phyloP scores from a whole-genome alignment of 2,797 vertebrate species.

The Microcaecilia unicolor region DNA sequence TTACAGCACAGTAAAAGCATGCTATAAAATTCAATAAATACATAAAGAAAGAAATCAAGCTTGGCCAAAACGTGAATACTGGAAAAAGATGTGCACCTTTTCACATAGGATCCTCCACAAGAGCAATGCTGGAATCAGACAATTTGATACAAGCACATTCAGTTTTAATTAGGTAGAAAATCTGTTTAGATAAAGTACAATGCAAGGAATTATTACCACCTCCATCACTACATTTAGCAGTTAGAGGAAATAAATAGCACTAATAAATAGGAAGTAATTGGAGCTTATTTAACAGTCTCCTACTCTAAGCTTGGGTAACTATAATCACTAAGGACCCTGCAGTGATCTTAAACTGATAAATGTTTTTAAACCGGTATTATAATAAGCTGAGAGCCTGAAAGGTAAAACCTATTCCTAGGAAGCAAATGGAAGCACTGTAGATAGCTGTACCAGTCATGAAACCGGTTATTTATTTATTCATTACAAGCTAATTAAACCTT shows the following conservation, averaged over 20 bases:
- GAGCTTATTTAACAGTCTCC: conserved; percentile 21
- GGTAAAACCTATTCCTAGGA: conserved; percentile 10
- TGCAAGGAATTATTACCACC: conserved; percentile 29
- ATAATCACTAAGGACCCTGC: conserved; percentile 21
- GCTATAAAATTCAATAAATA: no score
- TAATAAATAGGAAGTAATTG: conserved; percentile 21
- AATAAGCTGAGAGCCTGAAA: conserved; percentile 8
- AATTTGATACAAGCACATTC: conserved; percentile 20
- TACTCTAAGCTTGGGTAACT: conserved; percentile 23
- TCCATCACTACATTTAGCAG: conserved; percentile 24
- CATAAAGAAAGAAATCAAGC: conserved; percentile 28
- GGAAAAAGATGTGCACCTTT: conserved; percentile 17
- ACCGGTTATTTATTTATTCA: background rate
- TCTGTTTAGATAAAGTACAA: conserved; percentile 32
- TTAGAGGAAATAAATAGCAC: conserved; percentile 7
- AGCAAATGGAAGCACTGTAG: conserved; percentile 2
- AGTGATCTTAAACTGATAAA: conserved; percentile 27
- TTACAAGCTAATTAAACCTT: background rate
- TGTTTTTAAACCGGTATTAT: conserved; percentile 22
- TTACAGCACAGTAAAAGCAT: no score
- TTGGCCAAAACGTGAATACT: conserved; percentile 23
- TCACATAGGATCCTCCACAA: conserved; percentile 4
- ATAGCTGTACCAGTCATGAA: background rate
- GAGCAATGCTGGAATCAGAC: conserved; percentile 21
- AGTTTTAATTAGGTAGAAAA: conserved; percentile 38